Base-by-base conservation (phyloP, 1,140 invertebrate genomes). In the Tribolium castaneum region DNA sequence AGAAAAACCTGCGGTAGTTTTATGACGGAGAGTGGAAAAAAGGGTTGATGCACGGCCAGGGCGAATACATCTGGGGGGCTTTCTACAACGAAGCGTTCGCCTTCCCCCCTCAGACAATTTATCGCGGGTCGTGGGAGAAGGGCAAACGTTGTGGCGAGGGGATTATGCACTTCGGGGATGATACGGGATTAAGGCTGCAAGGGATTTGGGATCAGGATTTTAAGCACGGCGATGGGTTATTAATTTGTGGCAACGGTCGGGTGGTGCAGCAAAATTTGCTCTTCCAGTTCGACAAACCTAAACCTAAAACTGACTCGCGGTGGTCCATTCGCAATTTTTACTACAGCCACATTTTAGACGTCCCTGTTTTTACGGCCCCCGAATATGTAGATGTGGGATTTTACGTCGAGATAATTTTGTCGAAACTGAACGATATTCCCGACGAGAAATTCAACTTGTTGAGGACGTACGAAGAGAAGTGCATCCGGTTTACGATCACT, bases 11-110 rank as follows among this genome's bases (percentile, higher is more conserved):
- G 22, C 2, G 25, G 6, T 62, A 90, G 89, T 87, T 87, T 83
- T 90, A 89, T 77, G 86, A 83, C 72, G 90, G 90, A 1, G 87
- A 88, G 82, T 91, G 90, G 90, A 85, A 85, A 78, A 86, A 88
- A 75, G 89, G 89, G 16, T 83, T 85, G n/a, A 90, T 89, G 86
- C 85, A 89, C 75, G 90, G 90, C 9, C 87, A 88, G 66, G 90
- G 90, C 0, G 87, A 88, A 74, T 90, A 91, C 75, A 87, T 87
- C 25, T 91, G 90, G 90, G 87, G 87, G 56, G 83, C 87, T 3
- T 87, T 87, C 80, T 85, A 87, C 16, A 90, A 90, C 78, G 86
- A 87, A 59, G 82, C 86, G 0, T 86, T 91, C 82, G 86, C 87
- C 16, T 87, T 89, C 77, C 87, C 88, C 2, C 84, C 88, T 34